Evolutionary conservation across 2,888 invertebrate species (phyloP), one percentile per base, ranked within the genome.

Genomic region (Ischnus inquisitorius): DNA sequence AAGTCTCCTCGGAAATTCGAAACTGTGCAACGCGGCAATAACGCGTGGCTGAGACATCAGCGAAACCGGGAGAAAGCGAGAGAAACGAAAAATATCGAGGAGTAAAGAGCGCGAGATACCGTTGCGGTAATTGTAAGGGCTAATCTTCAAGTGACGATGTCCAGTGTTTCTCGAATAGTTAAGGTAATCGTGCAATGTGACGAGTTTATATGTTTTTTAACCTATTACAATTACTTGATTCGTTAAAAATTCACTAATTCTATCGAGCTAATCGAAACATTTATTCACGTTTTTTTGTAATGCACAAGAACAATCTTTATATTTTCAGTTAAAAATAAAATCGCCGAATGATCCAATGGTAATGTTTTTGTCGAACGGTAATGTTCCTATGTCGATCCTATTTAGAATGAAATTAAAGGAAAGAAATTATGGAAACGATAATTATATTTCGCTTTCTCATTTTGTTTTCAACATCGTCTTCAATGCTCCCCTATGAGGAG

Each of bases 91-190:
- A 64, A 48, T 54, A 78, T 71, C 69, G 57, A 60, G 65, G 57
- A 84, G 68, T 41, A 64, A 75, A 84, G 68, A 76, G 43, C 69
- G 54, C 65, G 79, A 62, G 72, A 54, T 12, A 51, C 65, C 65
- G 54, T 75, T 65, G 19, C 65, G 51, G 41, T 51, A 25, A 75
- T 75, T 75, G 54, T 41, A 19, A 75, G 41, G 65, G 48, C 65
- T 65, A 51, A 8, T 22, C 65, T 75, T 75, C 65, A 51, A 54
- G 65, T 39, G 2, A 22, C 34, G 34, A 39, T 41, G 39, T 48
- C 51, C 51, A 43, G 34, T 62, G 16, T 41, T 46, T n/a, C 72
- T 14, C 3, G 43, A 2, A 14, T 41, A 1, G 39, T 14, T 19
- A 28, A 14, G 39, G 41, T 57, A 71, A 71, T 41, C 71, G 28